Percentiles rank a stretch among this genome's conserved stretches.
Evolutionary conservation across 2,113 vertebrate species (phyloP).

Genomic region (Apeltes quadracus): DNA sequence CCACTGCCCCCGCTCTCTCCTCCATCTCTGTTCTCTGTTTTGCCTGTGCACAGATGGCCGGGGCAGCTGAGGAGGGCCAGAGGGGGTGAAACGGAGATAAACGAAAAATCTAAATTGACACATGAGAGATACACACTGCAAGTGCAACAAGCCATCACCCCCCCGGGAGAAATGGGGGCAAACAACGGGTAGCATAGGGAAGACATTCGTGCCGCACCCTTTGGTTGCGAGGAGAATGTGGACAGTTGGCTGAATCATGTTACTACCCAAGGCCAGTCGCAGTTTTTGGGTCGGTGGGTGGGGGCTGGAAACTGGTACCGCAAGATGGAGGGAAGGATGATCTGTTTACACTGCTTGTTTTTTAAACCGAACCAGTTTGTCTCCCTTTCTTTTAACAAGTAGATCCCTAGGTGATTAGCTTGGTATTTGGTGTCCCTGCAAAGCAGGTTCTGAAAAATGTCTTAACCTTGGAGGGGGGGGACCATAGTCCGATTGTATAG

Average conservation of each 20-base stretch:
- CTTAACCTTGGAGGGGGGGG: too few species aligned
- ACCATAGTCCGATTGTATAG: background rate
- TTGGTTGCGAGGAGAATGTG: conserved; percentile 12
- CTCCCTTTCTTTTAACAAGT: background rate
- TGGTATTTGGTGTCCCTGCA: too few species aligned
- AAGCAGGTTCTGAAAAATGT: too few species aligned
- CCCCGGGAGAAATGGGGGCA: conserved; percentile 19
- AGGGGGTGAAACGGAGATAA: conserved; percentile 50
- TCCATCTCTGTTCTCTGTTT: conserved; percentile 76
- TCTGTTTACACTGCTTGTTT: background rate
- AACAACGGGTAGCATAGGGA: conserved; percentile 15
- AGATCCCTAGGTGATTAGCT: background rate
- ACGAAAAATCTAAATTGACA: conserved; percentile 26
- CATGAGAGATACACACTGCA: conserved; percentile 30
- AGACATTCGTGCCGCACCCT: conserved; percentile 18
- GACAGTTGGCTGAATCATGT: conserved; percentile 31
- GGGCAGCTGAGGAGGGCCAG: conserved; percentile 80
- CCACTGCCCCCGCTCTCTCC: conserved; percentile 30
- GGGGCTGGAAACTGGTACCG: background rate
- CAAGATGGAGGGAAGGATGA: background rate
- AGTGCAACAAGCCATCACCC: conserved; percentile 40
- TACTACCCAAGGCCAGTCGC: conserved; percentile 10
- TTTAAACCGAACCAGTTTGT: too few species aligned
- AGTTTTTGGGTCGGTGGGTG: conserved; percentile 4
- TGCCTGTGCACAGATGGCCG: conserved; percentile 79